These are phyloP conservation scores for Cirrhinus molitorella DNA, from an alignment of 2,797 vertebrate genomes.

Conservation along the genomic window DNA sequence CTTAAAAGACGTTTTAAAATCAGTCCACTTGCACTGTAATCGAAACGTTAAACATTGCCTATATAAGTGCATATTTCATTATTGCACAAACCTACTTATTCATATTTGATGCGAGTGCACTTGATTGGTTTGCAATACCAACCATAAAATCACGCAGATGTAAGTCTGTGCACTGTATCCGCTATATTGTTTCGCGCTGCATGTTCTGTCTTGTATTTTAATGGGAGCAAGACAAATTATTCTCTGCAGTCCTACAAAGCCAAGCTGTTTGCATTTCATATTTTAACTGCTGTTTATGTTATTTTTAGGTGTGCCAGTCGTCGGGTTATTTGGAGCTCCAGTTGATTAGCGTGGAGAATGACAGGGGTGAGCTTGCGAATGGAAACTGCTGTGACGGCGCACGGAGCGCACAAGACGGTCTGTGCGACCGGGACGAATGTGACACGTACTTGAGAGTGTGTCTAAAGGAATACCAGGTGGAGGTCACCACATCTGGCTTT, in stretches of 20 bases:
- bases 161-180: background rate
- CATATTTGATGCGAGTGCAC: background rate
- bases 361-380: conserved; percentile 86
- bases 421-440: conserved; percentile 87
- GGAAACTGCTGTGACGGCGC: conserved; percentile 91
- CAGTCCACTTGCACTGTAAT: background rate
- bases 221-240: background rate
- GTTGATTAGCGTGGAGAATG: conserved; percentile 89
- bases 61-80: background rate
- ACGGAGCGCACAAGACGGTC: conserved; percentile 73
- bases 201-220: background rate
- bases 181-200: background rate
- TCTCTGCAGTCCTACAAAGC: background rate
- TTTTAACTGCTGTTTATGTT: conserved; percentile 62
- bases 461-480: conserved; percentile 94
- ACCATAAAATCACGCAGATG: background rate
- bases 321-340: conserved; percentile 96
- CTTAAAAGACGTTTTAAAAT: conserved; percentile 27
- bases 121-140: background rate
- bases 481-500: conserved; percentile 83
- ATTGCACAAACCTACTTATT: background rate
- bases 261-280: background rate
- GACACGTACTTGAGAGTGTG: conserved; percentile 92
- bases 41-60: background rate
- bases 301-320: conserved; percentile 86